Conservation (phyloP, 2,888 invertebrate species). For the Lepidocyrtoides sp. region DNA sequence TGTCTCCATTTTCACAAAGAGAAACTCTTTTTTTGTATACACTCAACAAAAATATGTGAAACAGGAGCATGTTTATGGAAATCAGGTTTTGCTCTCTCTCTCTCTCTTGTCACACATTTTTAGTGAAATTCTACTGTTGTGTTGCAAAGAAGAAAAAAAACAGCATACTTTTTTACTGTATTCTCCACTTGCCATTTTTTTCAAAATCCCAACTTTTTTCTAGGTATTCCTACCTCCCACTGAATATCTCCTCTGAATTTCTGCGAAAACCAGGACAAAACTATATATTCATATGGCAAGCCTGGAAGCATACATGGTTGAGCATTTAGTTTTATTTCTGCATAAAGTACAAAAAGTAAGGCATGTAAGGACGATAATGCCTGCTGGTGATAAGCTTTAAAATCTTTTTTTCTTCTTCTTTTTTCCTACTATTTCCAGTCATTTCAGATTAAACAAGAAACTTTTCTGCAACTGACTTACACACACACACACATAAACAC, state of each 20-base stretch:
- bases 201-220: conserved; percentile 17
- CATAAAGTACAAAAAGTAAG: neutral
- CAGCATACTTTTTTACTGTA: neutral
- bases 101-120: neutral
- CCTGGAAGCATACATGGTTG: neutral
- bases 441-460: neutral
- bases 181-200: neutral
- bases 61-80: conserved; percentile 79
- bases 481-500: neutral
- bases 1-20: conserved; percentile 40
- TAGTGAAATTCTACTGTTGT: neutral
- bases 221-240: too few species aligned
- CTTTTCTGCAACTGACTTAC: neutral
- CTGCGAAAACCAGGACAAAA: neutral
- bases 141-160: neutral
- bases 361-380: neutral
- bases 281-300: neutral
- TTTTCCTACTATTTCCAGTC: neutral
- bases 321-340: neutral
- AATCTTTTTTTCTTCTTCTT: too few species aligned
- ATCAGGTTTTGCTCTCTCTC: conserved; percentile 64
- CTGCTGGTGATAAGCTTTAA: neutral
- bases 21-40: conserved; percentile 20
- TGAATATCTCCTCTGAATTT: neutral
- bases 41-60: conserved; percentile 45